Conservation (phyloP, 2,113 vertebrate genomes). For the Todiramphus chloris region DNA sequence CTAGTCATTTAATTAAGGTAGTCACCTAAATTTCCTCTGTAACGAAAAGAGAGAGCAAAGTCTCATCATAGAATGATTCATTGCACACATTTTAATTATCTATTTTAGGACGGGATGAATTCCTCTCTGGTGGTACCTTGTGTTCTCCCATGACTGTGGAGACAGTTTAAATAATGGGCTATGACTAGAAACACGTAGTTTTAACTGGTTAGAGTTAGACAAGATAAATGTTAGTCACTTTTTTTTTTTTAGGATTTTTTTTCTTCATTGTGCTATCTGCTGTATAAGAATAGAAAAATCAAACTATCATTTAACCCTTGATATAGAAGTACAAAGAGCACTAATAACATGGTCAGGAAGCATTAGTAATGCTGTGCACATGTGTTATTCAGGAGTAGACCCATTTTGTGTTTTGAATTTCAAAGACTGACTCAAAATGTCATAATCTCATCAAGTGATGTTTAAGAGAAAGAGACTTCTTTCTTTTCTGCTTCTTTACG, state of each 20-base stretch:
- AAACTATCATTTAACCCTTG: background rate
- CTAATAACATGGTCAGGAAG: background rate
- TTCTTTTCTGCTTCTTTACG: background rate
- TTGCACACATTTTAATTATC: background rate
- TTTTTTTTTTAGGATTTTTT: background rate
- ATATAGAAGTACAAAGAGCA: background rate
- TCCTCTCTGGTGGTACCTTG: background rate
- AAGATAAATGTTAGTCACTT: background rate
- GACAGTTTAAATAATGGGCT: constrained; percentile 4
- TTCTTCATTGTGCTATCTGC: background rate
- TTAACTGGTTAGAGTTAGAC: background rate
- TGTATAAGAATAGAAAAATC: background rate
- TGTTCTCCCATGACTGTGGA: background rate
- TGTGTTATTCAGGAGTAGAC: background rate
- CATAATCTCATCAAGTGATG: background rate
- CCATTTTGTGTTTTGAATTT: background rate
- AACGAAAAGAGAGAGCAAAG: background rate
- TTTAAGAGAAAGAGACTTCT: background rate
- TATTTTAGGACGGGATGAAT: background rate
- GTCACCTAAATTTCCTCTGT: background rate
- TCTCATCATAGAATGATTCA: background rate
- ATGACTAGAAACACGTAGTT: background rate
- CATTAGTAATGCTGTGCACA: background rate
- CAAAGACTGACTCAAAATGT: background rate
- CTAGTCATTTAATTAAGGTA: constrained; percentile 14